phyloP scores from a whole-genome alignment of 30 jellyfish, hydroid and myxozoan species.

The Rhopilema esculentum region DNA sequence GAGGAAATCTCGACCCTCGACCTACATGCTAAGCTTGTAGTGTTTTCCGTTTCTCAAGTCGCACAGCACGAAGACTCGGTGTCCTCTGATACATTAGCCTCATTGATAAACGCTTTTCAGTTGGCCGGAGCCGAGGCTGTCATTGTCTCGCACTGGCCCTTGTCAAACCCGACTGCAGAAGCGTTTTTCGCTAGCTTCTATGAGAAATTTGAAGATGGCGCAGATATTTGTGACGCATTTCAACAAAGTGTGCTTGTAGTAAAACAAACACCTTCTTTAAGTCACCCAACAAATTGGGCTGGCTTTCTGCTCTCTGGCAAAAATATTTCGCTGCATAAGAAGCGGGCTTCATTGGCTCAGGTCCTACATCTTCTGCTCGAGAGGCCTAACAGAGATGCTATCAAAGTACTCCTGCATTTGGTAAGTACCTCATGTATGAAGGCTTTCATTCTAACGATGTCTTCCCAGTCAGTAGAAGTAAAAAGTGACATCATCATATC shows the following conservation, averaged over 20 bases:
- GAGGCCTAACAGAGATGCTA: slow-evolving; percentile 94
- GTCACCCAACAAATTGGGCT: slow-evolving; percentile 95
- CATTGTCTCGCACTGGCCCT: slow-evolving; percentile 88
- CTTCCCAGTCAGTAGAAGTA: too few relatives aligned
- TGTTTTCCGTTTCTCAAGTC: slow-evolving; percentile 75
- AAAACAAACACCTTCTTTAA: slow-evolving; percentile 58
- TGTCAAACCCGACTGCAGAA: slow-evolving; percentile 65
- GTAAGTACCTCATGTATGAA: slow-evolving; percentile 55
- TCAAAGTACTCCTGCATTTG: slow-evolving; percentile 93
- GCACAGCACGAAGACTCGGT: slow-evolving; percentile 57
- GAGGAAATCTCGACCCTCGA: slow-evolving; percentile 62
- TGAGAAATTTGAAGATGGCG: slow-evolving; percentile 65
- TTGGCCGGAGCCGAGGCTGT: slow-evolving; percentile 91
- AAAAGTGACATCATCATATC: too few relatives aligned
- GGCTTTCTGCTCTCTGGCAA: slow-evolving; percentile 86
- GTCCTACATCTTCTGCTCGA: slow-evolving; percentile 81
- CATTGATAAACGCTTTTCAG: slow-evolving; percentile 75
- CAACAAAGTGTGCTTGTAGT: slow-evolving; percentile 61
- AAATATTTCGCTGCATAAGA: slow-evolving; percentile 64
- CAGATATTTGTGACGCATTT: slow-evolving; percentile 68
- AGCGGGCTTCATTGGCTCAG: slow-evolving; percentile 81
- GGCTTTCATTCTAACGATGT: not conserved
- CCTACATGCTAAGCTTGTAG: slow-evolving; percentile 74
- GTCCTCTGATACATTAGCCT: slow-evolving; percentile 66
- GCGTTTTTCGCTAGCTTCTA: slow-evolving; percentile 73